These are phyloP conservation scores for Haemorhous mexicanus DNA, from an alignment of 2,113 vertebrate species.

Conservation along the genomic window DNA sequence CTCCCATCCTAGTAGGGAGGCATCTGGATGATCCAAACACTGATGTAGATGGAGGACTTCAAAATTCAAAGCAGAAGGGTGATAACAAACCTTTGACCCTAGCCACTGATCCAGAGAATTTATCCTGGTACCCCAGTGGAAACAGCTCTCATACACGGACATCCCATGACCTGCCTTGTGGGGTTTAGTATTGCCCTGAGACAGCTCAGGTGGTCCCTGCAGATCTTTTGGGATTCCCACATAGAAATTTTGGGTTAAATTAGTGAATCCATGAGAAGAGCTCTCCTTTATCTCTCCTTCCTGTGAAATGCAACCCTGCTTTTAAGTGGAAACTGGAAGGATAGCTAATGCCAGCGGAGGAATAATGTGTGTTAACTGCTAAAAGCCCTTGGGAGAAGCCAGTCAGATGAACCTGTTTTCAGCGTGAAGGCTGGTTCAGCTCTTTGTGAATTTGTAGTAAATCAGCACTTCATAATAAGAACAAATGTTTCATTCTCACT, in stretches of 20 bases:
- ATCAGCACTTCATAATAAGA: slow-evolving; percentile 49
- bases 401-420: background rate
- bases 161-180: background rate
- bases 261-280: background rate
- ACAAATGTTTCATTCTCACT: slow-evolving; percentile 58
- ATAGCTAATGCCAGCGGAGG: background rate
- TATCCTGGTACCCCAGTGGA: background rate
- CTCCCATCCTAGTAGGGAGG: accelerated
- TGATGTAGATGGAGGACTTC: background rate
- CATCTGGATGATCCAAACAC: background rate
- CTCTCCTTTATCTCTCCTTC: background rate
- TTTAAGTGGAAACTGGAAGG: background rate
- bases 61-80: background rate
- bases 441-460: slow-evolving; percentile 53
- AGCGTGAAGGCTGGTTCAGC: background rate
- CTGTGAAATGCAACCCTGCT: background rate
- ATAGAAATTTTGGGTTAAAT: background rate
- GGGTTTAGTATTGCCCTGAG: background rate
- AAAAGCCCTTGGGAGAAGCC: background rate
- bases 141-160: accelerated
- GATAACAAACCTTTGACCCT: background rate
- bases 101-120: background rate
- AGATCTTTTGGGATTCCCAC: background rate
- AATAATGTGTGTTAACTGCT: background rate
- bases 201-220: background rate